Evolutionary conservation across 2,113 vertebrate genomes (phyloP).

Genomic region (Rutilus rutilus): DNA sequence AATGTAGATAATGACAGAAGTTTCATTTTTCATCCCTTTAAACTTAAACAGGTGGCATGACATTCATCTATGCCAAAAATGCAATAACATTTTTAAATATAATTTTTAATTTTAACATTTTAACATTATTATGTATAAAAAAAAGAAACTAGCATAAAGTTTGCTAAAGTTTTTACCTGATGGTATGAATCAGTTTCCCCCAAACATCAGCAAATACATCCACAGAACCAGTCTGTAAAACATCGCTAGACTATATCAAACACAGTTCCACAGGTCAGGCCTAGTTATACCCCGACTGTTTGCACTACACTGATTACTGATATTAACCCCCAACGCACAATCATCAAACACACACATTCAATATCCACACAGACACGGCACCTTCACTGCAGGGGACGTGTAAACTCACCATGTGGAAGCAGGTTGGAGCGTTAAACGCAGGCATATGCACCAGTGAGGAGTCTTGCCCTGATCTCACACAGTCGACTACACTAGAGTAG

Average conservation of each 20-base stretch:
- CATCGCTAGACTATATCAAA: background rate
- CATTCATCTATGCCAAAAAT: background rate
- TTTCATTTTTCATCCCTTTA: background rate
- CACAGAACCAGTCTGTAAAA: background rate
- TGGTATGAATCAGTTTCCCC: background rate
- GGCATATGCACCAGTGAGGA: conserved; percentile 78
- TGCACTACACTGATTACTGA: conserved; percentile 81
- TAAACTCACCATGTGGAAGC: conserved; percentile 80
- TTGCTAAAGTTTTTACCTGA: conserved; percentile 11
- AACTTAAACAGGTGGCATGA: background rate
- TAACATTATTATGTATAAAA: background rate
- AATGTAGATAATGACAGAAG: background rate
- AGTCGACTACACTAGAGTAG: conserved; percentile 76
- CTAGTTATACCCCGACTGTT: conserved; percentile 79
- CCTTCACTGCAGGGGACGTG: conserved; percentile 71
- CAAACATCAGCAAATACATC: conserved; percentile 3
- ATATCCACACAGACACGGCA: background rate
- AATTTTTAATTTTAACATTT: background rate
- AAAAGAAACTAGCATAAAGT: background rate
- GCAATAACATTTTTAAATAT: background rate
- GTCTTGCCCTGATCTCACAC: conserved; percentile 78
- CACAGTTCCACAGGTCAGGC: conserved; percentile 61
- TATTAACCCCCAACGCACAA: conserved; percentile 66
- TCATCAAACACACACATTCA: conserved; percentile 65
- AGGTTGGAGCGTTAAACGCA: conserved; percentile 80